A percentile compares a stretch with the other conserved stretches of the same genome.
These are phyloP conservation scores for Zosterops borbonicus DNA, from an alignment of 2,113 vertebrate genomes.

Conservation along the genomic window DNA sequence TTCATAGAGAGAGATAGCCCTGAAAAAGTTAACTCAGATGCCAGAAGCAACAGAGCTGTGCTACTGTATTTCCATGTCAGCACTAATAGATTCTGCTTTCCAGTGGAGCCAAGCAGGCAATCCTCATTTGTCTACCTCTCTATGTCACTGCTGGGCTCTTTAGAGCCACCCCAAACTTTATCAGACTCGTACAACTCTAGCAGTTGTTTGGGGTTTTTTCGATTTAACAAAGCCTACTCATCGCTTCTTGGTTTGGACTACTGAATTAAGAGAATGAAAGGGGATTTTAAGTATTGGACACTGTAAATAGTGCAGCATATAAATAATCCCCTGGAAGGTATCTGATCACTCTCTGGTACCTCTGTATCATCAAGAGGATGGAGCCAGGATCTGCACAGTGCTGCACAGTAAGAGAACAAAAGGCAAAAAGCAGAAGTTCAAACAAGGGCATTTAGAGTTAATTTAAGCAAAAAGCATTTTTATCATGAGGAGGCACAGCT, in stretches of 20 bases:
- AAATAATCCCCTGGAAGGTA: neutral
- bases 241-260: neutral
- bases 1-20: neutral
- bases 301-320: neutral
- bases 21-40: neutral
- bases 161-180: neutral
- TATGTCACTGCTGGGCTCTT: neutral
- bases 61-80: neutral
- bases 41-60: neutral
- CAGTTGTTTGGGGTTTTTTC: neutral
- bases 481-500: neutral
- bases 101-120: neutral
- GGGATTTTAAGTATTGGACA: neutral
- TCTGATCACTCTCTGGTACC: neutral
- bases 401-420: neutral
- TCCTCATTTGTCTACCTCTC: neutral
- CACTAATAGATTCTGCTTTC: neutral
- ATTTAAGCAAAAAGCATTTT: neutral
- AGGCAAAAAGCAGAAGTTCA: neutral
- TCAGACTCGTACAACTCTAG: neutral
- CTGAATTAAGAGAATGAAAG: neutral
- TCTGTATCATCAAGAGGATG: neutral
- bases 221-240: neutral
- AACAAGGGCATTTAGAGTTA: neutral
- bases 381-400: neutral